Percentiles rank a stretch among this genome's conserved stretches.
phyloP scores from a whole-genome alignment of 2,113 vertebrate genomes.

The Actinemys pallida region DNA sequence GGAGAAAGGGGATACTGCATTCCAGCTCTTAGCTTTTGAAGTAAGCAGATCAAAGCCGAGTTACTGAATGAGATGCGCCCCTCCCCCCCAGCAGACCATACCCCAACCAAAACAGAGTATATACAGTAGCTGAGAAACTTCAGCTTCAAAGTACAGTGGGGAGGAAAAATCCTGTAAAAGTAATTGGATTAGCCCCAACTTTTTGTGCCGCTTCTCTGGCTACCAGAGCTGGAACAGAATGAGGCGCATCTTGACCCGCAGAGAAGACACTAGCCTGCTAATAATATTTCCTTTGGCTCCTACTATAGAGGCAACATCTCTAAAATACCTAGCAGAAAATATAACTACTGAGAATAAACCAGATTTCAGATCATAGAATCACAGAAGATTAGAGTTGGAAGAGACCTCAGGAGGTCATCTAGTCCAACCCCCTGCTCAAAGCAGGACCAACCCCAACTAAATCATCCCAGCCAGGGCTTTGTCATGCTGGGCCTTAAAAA shows the following conservation, averaged over 20 bases:
- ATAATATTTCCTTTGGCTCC: background rate
- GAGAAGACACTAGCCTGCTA: background rate
- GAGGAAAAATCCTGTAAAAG: background rate
- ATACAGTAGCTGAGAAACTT: background rate
- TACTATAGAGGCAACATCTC: background rate
- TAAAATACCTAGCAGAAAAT: background rate
- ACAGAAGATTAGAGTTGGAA: too few species aligned
- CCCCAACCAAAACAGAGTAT: background rate
- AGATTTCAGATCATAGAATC: background rate
- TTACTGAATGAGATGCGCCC: background rate
- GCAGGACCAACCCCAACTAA: too few species aligned
- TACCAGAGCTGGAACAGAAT: background rate
- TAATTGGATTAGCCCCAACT: background rate
- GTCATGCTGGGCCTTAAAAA: too few species aligned
- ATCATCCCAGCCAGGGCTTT: too few species aligned
- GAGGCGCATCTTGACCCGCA: too few species aligned
- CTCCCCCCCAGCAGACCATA: background rate
- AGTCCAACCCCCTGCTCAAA: too few species aligned
- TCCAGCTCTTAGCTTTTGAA: background rate
- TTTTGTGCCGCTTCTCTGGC: background rate
- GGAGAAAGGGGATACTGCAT: accelerated
- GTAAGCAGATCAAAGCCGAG: background rate
- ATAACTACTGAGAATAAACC: background rate
- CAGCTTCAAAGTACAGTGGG: background rate
- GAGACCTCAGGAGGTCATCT: too few species aligned